Percentiles rank a stretch among this genome's conserved stretches.
These are phyloP conservation scores for Eulacestoma nigropectus DNA, from an alignment of 2,113 vertebrate species.

Conservation along the genomic window DNA sequence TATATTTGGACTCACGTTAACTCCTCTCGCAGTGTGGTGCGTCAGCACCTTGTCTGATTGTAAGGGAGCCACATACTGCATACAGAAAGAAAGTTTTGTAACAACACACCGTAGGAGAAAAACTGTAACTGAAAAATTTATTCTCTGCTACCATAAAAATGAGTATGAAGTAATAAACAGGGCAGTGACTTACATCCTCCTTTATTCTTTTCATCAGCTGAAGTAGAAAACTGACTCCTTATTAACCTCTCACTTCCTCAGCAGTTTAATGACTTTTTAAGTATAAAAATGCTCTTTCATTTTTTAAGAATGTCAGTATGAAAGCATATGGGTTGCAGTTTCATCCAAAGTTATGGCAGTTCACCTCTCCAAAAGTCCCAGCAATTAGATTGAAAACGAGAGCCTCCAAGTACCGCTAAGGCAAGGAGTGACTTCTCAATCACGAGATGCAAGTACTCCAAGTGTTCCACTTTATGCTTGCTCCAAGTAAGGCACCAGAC, in stretches of 20 bases:
- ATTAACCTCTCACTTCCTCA: background rate
- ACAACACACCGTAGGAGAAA: background rate
- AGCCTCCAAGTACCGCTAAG: background rate
- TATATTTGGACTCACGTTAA: background rate
- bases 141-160: background rate
- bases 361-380: background rate
- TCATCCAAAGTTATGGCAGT: background rate
- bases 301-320: background rate
- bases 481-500: background rate
- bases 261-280: background rate
- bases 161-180: background rate
- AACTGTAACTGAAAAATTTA: background rate
- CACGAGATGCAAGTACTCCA: background rate
- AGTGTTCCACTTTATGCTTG: background rate
- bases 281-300: background rate
- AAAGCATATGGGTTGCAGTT: background rate
- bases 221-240: background rate
- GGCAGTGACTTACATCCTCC: background rate
- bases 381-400: background rate
- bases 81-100: background rate
- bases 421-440: background rate
- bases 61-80: background rate
- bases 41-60: background rate
- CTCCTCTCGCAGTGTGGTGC: accelerated
- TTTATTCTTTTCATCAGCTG: background rate